Evolutionary conservation across 2,888 invertebrate genomes (phyloP), one percentile per base, ranked within the genome.

Genomic region (Drosophila algonquin): DNA sequence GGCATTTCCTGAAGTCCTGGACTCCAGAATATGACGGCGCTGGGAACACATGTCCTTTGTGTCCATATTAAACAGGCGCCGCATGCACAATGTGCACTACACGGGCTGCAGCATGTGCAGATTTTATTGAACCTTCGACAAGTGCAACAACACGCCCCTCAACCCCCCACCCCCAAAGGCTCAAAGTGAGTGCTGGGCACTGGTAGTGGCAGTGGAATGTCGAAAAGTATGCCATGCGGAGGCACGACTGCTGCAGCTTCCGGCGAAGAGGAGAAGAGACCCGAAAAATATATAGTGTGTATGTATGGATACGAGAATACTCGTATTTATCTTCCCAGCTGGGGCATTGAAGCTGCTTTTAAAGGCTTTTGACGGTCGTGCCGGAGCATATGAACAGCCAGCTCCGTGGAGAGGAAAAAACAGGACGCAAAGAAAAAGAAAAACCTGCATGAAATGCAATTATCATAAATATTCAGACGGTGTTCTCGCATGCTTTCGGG

Each of bases 391-490:
- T 73, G 73, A 76, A 53, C 45, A 45, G 57, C 51, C 35, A n/a
- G 14, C 14, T 14, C 14, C 6, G 14, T 6, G 4, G 40, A 40
- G 40, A 40, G 58, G 40, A 30, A 45, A 45, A 64, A 56, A 18
- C 44, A 18, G 9, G 24, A 50, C 44, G 44, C 24, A 32, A 30
- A 14, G 18, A 10, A n/a, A 14, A 64, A 65, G 64, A 30, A 63
- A 73, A 76, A 75, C 75, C 76, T 77, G 89, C 87, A 81, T 81
- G 73, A 86, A 86, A 89, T 86, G 85, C 89, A 86, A 86, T 86
- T 86, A 86, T 86, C 89, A 86, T 86, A 86, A 86, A 89, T 86
- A 87, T 89, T 84, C 80, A 62, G 73, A 80, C 77, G 69, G 78
- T 53, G 75, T 55, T 75, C 61, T 63, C 46, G 56, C 48, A 27